Evolutionary conservation across 92 coral and sea anemone species (phyloP).

Genomic region (Phenganax stokvisi): DNA sequence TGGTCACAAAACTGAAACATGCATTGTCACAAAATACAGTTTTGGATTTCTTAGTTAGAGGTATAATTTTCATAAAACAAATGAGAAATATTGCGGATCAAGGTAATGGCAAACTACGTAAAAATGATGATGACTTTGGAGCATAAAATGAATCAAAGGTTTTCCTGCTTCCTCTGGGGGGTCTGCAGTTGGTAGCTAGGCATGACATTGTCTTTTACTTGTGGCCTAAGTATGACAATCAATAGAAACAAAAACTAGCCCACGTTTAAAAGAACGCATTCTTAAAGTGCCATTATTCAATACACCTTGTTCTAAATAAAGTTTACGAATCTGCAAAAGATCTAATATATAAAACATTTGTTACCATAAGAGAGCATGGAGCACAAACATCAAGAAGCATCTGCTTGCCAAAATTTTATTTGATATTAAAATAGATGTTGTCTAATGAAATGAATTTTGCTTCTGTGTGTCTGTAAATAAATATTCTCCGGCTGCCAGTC

Average conservation of each 20-base stretch:
- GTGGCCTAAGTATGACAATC: not conserved
- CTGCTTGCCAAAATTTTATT: not conserved
- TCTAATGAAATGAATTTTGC: not conserved
- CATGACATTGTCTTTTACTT: not conserved
- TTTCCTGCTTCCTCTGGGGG: too few species aligned
- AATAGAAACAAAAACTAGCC: not conserved
- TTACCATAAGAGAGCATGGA: not conserved
- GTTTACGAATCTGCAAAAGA: not conserved
- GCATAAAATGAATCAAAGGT: too few species aligned
- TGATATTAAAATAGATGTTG: not conserved
- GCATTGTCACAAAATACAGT: not conserved
- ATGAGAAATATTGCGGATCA: too few species aligned
- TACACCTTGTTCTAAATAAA: not conserved
- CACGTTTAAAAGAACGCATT: not conserved
- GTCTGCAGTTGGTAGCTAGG: too few species aligned
- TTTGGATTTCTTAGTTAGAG: not conserved
- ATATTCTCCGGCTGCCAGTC: conserved; percentile 1
- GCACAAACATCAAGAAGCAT: not conserved
- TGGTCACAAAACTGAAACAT: not conserved
- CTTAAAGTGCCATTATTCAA: not conserved
- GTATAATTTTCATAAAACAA: too few species aligned
- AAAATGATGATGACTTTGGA: too few species aligned
- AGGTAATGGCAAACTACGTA: too few species aligned
- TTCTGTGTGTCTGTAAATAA: not conserved
- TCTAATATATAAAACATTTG: not conserved